A percentile compares a stretch with the other conserved stretches of the same genome.
Evolutionary conservation across 30 jellyfish, hydroid and myxozoan genomes (phyloP).

Genomic region (Pelagia noctiluca): DNA sequence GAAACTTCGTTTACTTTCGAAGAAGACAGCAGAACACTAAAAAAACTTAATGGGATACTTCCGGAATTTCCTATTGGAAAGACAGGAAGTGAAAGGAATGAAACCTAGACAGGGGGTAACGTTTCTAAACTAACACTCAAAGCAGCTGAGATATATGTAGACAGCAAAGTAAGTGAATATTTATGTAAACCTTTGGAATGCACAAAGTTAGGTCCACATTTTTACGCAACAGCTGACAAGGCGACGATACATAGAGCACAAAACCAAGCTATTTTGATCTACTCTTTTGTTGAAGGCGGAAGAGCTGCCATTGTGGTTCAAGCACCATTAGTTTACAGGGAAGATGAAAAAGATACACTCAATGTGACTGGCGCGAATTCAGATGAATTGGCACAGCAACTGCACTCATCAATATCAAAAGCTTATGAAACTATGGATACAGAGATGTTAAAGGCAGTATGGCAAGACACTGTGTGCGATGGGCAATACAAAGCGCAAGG

Average conservation of each 20-base stretch:
- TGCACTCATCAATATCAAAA: slow-evolving; percentile 1
- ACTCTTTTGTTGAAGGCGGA: slow-evolving; percentile 29
- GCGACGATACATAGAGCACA: slow-evolving; percentile 14
- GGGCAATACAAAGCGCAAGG: slow-evolving; percentile 16
- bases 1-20: too few relatives aligned
- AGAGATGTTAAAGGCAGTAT: slow-evolving; percentile 21
- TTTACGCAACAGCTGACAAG: slow-evolving; percentile 28
- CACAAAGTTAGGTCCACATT: slow-evolving; percentile 16
- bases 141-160: slow-evolving; percentile 8
- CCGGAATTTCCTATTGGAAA: too few relatives aligned
- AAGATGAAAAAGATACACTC: slow-evolving; percentile 4
- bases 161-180: slow-evolving; percentile 10
- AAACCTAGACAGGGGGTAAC: too few relatives aligned
- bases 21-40: too few relatives aligned
- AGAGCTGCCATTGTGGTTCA: slow-evolving; percentile 30
- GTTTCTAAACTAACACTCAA: too few relatives aligned
- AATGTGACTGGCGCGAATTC: slow-evolving; percentile 32
- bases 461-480: slow-evolving; percentile 47
- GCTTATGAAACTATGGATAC: slow-evolving; percentile 4
- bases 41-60: too few relatives aligned
- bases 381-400: slow-evolving; percentile 18
- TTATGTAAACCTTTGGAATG: slow-evolving; percentile 14
- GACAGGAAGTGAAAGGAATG: too few relatives aligned
- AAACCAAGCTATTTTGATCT: slow-evolving; percentile 18
- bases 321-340: slow-evolving; percentile 22